Evolutionary conservation across 2,797 vertebrate species (phyloP).

Genomic region (Austrolebias charrua): DNA sequence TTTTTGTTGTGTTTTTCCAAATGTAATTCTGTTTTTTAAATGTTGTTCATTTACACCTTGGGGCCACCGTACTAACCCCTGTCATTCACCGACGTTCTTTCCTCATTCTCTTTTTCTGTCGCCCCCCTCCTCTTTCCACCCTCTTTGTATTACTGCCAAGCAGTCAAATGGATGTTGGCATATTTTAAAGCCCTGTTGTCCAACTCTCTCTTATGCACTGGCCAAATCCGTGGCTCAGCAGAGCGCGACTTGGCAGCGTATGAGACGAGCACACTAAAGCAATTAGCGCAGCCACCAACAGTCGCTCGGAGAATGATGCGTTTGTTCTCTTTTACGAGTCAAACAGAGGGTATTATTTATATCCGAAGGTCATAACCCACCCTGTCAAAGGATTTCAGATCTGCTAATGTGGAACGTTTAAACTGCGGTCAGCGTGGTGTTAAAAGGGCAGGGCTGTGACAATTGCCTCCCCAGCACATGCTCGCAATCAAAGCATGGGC

Average conservation of each 20-base stretch:
- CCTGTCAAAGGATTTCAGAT: slow-evolving; percentile 58
- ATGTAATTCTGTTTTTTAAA: too few species aligned
- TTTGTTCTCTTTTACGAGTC: slow-evolving; percentile 54
- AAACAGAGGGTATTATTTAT: slow-evolving; percentile 69
- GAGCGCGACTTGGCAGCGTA: slow-evolving; percentile 70
- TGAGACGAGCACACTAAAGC: slow-evolving; percentile 69
- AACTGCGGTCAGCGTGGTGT: slow-evolving; percentile 20
- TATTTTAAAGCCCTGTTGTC: slow-evolving; percentile 69
- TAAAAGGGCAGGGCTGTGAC: slow-evolving; percentile 35
- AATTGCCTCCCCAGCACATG: slow-evolving; percentile 19
- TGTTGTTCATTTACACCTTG: too few species aligned
- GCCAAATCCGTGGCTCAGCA: slow-evolving; percentile 71
- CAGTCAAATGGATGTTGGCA: slow-evolving; percentile 77
- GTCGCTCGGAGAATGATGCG: slow-evolving; percentile 44
- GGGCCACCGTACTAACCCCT: too few species aligned
- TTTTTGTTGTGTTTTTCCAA: too few species aligned
- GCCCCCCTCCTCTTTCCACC: slow-evolving; percentile 33
- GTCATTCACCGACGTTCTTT: slow-evolving; percentile 41
- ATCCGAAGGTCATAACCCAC: slow-evolving; percentile 61
- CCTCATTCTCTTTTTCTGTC: slow-evolving; percentile 41
- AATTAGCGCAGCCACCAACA: slow-evolving; percentile 72
- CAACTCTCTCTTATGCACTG: slow-evolving; percentile 62
- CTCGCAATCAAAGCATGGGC: slow-evolving; percentile 14
- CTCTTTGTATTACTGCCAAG: slow-evolving; percentile 64
- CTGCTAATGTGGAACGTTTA: slow-evolving; percentile 51